Conservation (phyloP, 1,140 invertebrate genomes). For the Zaprionus ornatus region DNA sequence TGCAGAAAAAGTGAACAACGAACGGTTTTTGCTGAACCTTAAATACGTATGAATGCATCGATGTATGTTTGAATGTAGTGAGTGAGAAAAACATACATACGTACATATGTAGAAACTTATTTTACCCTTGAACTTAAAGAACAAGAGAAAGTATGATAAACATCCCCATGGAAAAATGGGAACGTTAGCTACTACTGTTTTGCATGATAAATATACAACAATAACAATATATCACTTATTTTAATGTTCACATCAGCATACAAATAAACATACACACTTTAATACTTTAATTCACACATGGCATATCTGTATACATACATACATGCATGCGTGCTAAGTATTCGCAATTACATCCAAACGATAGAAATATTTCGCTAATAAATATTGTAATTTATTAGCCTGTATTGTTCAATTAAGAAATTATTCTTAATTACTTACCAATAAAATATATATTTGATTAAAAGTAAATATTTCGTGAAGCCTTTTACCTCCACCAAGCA, state of each 20-base stretch:
- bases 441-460: not conserved
- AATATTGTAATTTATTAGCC: not conserved
- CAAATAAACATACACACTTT: not conserved
- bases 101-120: not conserved
- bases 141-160: not conserved
- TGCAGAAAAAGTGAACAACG: not conserved
- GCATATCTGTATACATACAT: not conserved
- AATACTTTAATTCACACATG: not conserved
- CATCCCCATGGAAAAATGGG: not conserved
- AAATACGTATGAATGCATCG: not conserved
- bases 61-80: not conserved
- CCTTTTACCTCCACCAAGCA: not conserved
- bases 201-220: not conserved
- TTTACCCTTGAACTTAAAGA: not conserved
- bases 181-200: not conserved
- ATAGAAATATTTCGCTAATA: not conserved
- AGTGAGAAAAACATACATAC: too few species aligned
- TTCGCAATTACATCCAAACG: not conserved
- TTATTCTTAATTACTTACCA: conserved; percentile 3
- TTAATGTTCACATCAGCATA: not conserved
- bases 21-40: not conserved
- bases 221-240: not conserved
- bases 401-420: too few species aligned
- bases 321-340: not conserved
- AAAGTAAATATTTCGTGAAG: not conserved